Percentiles rank a stretch among this genome's conserved stretches.
Evolutionary conservation across 2,888 invertebrate genomes (phyloP).

Genomic region (Trichopria drosophilae): DNA sequence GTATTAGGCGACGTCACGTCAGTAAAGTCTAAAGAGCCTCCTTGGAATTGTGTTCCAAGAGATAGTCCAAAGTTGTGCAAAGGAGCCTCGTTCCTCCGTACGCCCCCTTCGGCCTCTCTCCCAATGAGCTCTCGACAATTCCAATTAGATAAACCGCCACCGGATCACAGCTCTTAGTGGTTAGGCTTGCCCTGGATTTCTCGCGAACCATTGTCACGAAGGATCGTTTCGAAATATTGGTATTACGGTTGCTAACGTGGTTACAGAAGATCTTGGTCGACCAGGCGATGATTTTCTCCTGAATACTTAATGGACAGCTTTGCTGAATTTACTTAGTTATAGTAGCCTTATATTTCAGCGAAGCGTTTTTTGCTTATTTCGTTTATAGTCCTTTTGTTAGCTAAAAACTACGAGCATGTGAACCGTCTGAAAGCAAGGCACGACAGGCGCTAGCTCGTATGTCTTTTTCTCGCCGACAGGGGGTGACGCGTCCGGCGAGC

Average conservation of each 20-base stretch:
- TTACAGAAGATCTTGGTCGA: too few relatives aligned
- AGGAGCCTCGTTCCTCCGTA: constrained; percentile 24
- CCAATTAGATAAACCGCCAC: constrained; percentile 57
- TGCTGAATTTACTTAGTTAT: too few relatives aligned
- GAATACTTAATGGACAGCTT: too few relatives aligned
- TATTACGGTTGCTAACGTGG: constrained; percentile 33
- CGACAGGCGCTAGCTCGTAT: constrained; percentile 47
- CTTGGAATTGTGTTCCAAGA: constrained; percentile 52
- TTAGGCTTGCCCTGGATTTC: constrained; percentile 42
- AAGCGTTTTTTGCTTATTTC: too few relatives aligned
- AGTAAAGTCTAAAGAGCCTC: constrained; percentile 55
- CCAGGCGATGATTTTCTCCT: too few relatives aligned
- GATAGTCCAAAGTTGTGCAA: constrained; percentile 55
- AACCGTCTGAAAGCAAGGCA: constrained; percentile 29
- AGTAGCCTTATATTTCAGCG: too few relatives aligned
- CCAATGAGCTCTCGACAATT: constrained; percentile 52
- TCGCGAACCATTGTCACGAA: constrained; percentile 24
- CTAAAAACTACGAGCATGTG: too few relatives aligned
- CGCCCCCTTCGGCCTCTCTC: constrained; percentile 32
- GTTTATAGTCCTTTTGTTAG: too few relatives aligned
- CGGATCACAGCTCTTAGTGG: constrained; percentile 54
- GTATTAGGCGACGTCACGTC: constrained; percentile 58
- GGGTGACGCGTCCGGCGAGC: constrained; percentile 40
- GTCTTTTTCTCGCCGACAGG: constrained; percentile 55
- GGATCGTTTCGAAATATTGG: constrained; percentile 34